Evolutionary conservation across 1,140 invertebrate genomes (phyloP).

Genomic region (Bombus consobrinus): DNA sequence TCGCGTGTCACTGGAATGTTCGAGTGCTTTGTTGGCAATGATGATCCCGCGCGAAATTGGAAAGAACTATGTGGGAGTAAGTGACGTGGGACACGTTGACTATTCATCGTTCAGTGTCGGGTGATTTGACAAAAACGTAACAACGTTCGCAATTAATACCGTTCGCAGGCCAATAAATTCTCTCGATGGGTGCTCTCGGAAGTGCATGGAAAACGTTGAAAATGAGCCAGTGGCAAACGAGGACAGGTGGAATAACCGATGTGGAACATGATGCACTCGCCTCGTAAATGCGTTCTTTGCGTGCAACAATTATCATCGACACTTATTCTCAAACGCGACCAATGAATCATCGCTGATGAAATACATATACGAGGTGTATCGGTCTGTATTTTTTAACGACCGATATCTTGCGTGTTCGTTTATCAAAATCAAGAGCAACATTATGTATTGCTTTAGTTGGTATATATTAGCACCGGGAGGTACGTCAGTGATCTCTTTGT

Average conservation of each 20-base stretch:
- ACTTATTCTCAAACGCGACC: background rate
- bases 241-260: slow-evolving; percentile 61
- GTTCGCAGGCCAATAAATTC: slow-evolving; percentile 56
- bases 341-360: background rate
- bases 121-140: slow-evolving; percentile 53
- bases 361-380: background rate
- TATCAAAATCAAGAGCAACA: background rate
- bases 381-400: background rate
- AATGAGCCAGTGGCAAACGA: slow-evolving; percentile 66
- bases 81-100: background rate
- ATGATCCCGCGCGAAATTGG: background rate
- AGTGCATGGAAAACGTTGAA: slow-evolving; percentile 59
- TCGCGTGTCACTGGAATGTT: background rate
- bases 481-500: background rate
- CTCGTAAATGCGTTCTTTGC: slow-evolving; percentile 52
- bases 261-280: slow-evolving; percentile 61
- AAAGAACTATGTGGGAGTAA: slow-evolving; percentile 1
- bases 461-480: background rate
- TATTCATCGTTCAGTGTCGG: slow-evolving; percentile 41
- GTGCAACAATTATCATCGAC: slow-evolving; percentile 61
- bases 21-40: background rate
- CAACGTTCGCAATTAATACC: slow-evolving; percentile 57
- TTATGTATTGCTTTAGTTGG: background rate
- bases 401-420: background rate
- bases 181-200: slow-evolving; percentile 52